Evolutionary conservation across 2,797 vertebrate species (phyloP), one percentile per base, ranked within the genome.

Genomic region (Pipistrellus kuhlii): DNA sequence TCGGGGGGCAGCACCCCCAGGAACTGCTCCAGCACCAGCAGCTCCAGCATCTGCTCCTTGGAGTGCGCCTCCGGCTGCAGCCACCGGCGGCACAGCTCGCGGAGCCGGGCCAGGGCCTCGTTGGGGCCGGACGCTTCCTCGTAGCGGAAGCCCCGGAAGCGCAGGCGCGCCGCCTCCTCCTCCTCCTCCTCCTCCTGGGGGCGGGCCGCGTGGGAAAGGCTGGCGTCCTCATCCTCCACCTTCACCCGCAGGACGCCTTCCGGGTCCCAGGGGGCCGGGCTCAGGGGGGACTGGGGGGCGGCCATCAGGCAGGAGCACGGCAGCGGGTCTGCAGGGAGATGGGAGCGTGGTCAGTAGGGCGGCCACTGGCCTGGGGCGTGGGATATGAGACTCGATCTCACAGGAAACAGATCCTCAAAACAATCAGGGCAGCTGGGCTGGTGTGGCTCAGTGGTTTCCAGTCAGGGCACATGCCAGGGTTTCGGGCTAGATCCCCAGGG

Each of bases 21-120:
- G 66, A 95, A 91, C 76, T 89, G 95, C 76, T 95, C 90, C 80
- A 95, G 84, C 51, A 93, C 93, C 81, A 94, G 77, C 59, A 92
- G 48, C 72, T 94, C 94, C 82, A 94, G 72, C 68, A 95, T 84
- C 72, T 94, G 85, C 59, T 97, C 90, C 73, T 77, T 93, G 62
- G 91, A 90, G 64, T 4, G 85, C 0, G 0, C 44, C 38, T 95
- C 51, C 0, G 91, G 95, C 83, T 1, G 66, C 78, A 97, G 89
- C 94, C 96, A 94, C 93, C 53, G 85, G 57, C 0, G 18, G 32
- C 95, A 95, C 3, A 94, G 73, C 5, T 80, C 64, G 0, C 10
- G 32, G 1, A 95, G 96, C 9, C 0, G 80, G 32, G 69, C 83
- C 78, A 95, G 86, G 0, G 92, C 93, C 51, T 92, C 44, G 0